Evolutionary conservation across 2,888 invertebrate genomes (phyloP).

Genomic region (Diadromus collaris): DNA sequence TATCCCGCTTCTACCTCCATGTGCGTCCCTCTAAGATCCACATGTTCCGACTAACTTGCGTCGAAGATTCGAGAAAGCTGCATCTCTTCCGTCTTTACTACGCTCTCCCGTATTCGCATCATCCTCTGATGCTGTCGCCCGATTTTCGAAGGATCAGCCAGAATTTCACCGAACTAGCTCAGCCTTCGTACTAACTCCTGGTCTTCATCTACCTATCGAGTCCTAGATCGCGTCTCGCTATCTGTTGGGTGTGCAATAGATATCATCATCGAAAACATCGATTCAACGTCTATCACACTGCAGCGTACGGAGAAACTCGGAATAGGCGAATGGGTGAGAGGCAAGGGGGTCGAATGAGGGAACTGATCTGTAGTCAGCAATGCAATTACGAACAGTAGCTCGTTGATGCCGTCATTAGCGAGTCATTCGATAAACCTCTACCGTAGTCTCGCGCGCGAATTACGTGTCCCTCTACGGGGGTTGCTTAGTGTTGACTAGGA

Average conservation of each 20-base stretch:
- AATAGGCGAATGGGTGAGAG: constrained; percentile 12
- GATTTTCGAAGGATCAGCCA: constrained; percentile 50
- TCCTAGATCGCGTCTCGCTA: background rate
- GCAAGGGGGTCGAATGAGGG: constrained; percentile 25
- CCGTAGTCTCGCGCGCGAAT: constrained; percentile 28
- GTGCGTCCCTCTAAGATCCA: constrained; percentile 41
- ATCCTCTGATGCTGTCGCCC: constrained; percentile 26
- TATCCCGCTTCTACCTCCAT: constrained; percentile 21
- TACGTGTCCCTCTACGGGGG: constrained; percentile 37
- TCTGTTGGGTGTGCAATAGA: constrained; percentile 2
- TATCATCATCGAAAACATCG: background rate
- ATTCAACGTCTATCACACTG: background rate
- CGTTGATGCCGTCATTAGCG: constrained; percentile 58
- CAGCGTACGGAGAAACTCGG: constrained; percentile 3
- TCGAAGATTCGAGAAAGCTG: constrained; percentile 23
- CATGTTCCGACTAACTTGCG: constrained; percentile 47
- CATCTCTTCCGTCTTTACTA: constrained; percentile 11
- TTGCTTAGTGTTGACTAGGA: constrained; percentile 45
- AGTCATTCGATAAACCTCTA: constrained; percentile 56
- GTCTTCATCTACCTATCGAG: background rate
- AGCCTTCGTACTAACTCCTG: background rate
- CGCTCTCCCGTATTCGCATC: constrained; percentile 9
- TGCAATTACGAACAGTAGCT: constrained; percentile 58
- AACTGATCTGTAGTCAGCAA: constrained; percentile 46
- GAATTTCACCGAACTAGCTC: constrained; percentile 46